phyloP scores from a whole-genome alignment of 2,888 invertebrate genomes.

The Metallyticus violacea region DNA sequence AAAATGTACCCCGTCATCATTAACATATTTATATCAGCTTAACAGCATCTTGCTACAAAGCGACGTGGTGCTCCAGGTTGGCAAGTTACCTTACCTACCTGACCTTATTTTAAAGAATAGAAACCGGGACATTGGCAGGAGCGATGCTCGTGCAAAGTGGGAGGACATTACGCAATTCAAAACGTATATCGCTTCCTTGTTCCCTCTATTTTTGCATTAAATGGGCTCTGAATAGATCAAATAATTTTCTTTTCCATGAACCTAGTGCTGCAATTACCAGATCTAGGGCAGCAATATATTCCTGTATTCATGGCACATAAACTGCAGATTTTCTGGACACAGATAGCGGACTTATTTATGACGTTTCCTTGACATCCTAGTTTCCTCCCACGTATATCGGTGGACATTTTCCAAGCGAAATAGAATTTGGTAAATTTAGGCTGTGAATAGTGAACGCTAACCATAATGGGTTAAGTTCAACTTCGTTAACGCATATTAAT shows the following conservation, averaged over 20 bases:
- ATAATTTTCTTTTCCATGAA: background rate
- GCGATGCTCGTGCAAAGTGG: background rate
- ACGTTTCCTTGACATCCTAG: background rate
- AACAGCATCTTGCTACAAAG: no score
- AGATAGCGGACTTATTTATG: background rate
- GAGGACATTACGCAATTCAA: no score
- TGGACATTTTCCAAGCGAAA: no score
- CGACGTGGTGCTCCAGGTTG: background rate
- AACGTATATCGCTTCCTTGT: background rate
- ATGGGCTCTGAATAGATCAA: background rate
- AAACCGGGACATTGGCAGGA: background rate
- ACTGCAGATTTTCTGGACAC: background rate
- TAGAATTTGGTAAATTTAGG: no score
- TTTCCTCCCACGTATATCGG: background rate
- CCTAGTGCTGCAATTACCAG: no score
- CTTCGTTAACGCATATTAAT: no score
- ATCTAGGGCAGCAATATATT: background rate
- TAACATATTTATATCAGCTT: no score
- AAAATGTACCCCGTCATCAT: no score
- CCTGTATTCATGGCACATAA: background rate
- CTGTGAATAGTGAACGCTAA: no score
- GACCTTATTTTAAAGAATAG: slow-evolving; percentile 1
- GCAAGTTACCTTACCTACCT: background rate
- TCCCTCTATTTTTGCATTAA: background rate
- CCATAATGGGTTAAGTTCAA: no score